Evolutionary conservation across 2,113 vertebrate species (phyloP), one percentile per base, ranked within the genome.

Genomic region (Rhegmatorhina hoffmannsi): DNA sequence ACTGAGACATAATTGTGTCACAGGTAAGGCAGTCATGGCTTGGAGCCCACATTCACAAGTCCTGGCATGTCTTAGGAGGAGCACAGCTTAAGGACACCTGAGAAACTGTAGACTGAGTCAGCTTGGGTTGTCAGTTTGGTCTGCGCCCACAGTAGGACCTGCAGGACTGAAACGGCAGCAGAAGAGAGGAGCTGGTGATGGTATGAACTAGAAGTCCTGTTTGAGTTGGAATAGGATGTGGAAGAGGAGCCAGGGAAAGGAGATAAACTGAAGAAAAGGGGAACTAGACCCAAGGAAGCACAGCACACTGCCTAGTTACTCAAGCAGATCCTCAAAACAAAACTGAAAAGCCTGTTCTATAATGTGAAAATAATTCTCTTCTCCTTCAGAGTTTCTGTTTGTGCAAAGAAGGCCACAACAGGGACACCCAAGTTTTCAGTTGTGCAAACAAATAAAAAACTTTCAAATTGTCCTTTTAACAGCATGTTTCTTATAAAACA

Each of bases 401-500:
- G 26, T 89, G 38, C 53, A 68, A 64, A 78, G 56, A 90, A 77
- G 88, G 73, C 80, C n/a, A 12, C 46, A 92, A 89, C 1, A 77
- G 76, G 52, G 69, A 73, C 58, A 72, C 76, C 83, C 94, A 93
- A 95, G 64, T 89, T 84, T 86, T 94, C 90, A 69, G 58, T 92
- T 96, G 76, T 94, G n/a, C 76, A 96, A 97, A 96, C 82, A 95
- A 88, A 80, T 70, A 2, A 72, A 60, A 38, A 90, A 72, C 40
- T 84, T 93, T 78, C 56, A 53, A 92, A 34, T 75, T 86, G 52
- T 96, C 40, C 13, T 78, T 90, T 95, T 90, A 96, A 86, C 92
- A 93, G 85, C 93, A 75, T 86, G 93, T 89, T 96, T 95, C 79
- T 89, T 78, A 46, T 49, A 89, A 92, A 96, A 84, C 86, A 90